phyloP scores from a whole-genome alignment of 2,113 vertebrate species.

The Syngnathus typhle region DNA sequence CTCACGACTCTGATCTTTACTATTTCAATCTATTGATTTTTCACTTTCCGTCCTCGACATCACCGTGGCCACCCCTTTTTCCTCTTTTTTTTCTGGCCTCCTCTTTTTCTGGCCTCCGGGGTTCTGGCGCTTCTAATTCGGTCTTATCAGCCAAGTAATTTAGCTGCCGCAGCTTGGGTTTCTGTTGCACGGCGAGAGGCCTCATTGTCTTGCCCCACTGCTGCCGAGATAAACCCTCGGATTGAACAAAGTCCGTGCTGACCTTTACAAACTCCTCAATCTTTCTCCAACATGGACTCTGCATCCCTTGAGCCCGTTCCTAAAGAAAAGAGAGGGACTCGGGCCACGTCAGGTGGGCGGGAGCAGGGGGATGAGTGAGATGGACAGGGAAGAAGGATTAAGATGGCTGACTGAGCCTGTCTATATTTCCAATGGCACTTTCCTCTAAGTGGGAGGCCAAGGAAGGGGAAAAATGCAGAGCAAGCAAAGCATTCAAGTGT shows the following conservation, averaged over 20 bases:
- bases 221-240: conserved; percentile 95
- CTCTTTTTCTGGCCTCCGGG: conserved; percentile 71
- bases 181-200: conserved; percentile 83
- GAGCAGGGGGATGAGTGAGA: conserved; percentile 65
- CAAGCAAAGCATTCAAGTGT: conserved; percentile 61
- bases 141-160: conserved; percentile 89
- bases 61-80: conserved; percentile 28
- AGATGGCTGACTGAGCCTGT: conserved; percentile 75
- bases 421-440: conserved; percentile 73
- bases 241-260: conserved; percentile 93
- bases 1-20: conserved; percentile 34
- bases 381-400: conserved; percentile 76
- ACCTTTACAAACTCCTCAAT: conserved; percentile 90
- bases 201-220: conserved; percentile 89
- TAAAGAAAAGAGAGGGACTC: conserved; percentile 61
- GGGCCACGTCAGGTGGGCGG: conserved; percentile 63
- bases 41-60: conserved; percentile 24
- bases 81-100: conserved; percentile 40
- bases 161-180: conserved; percentile 88
- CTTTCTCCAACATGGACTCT: conserved; percentile 65
- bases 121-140: conserved; percentile 81
- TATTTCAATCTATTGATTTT: conserved; percentile 53
- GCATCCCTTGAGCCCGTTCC: conserved; percentile 75
- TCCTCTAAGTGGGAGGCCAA: conserved; percentile 47
- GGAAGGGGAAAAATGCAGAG: conserved; percentile 37